Base-by-base conservation (phyloP, 2,888 invertebrate species). In the Acleris cristana region DNA sequence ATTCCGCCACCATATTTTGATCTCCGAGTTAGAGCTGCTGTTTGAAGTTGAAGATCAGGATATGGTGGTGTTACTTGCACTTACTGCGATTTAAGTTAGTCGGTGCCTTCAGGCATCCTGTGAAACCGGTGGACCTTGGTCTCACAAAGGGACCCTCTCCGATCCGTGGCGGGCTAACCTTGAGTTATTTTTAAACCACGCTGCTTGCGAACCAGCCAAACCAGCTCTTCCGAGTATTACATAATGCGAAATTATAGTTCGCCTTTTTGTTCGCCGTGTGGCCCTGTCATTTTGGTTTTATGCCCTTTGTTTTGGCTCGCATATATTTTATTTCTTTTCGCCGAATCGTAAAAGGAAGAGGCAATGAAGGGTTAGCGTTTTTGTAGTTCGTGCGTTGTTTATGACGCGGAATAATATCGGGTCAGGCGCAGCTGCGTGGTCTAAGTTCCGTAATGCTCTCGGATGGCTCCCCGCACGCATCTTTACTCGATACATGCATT, bases 311-410 rank as follows among this genome's bases (percentile, higher is more conserved):
- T 91, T 90, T 87, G 88, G 88, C 84, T 85, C 84, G 81, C 85
- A 85, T 81, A 87, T 89, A 87, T 89, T 90, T 91, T 91, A 91
- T 91, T 90, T 86, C 86, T 88, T 87, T 91, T 89, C 88, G 81
- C 80, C 80, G 90, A 88, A 90, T 87, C 89, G 90, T 91, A 90
- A 92, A 91, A 91, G 91, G 90, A 91, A 90, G 91, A 91, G 81
- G 92, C 89, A 89, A 85, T 89, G 91, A 90, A 89, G 91, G 92
- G 92, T 90, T 91, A 86, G 85, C 85, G 85, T 87, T 89, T 88
- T 89, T 89, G 57, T 48, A 67, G 49, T 60, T 34, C 74, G 74
- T 74, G 79, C 82, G 87, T 88, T 91, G 89, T 90, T 90, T 92
- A 92, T 88, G 88, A 82, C 82, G 83, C 84, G 87, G 87, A 89